Conservation (phyloP, 2,888 invertebrate genomes). For the Dryococelus australis region DNA sequence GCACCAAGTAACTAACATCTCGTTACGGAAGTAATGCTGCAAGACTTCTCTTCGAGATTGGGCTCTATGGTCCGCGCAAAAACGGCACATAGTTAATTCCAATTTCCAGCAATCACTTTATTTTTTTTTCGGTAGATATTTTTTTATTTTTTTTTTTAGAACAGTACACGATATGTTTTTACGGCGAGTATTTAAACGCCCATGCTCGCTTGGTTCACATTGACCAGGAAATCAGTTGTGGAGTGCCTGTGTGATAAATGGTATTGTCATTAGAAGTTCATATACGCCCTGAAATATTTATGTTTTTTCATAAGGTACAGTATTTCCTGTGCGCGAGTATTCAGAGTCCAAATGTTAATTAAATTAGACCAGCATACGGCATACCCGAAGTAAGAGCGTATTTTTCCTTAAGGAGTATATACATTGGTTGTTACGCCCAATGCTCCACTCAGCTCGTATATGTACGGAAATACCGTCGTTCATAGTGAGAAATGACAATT, state of each 20-base stretch:
- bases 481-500: too few species aligned
- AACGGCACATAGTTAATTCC: neutral
- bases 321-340: too few species aligned
- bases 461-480: too few species aligned
- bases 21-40: neutral
- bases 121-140: neutral
- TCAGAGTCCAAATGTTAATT: too few species aligned
- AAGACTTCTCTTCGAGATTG: slow-evolving; percentile 12
- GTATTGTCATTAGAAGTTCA: too few species aligned
- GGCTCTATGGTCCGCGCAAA: neutral
- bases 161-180: neutral
- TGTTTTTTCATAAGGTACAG: too few species aligned
- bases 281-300: too few species aligned
- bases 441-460: too few species aligned
- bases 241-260: neutral
- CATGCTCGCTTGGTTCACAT: neutral
- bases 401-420: too few species aligned
- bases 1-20: neutral
- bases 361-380: too few species aligned
- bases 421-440: too few species aligned
- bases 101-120: neutral
- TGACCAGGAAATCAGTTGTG: neutral
- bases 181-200: neutral
- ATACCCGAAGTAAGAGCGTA: too few species aligned
- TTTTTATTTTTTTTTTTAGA: neutral